Conservation (phyloP, 53 echinoderm and acorn worm genomes). For the Hippasteria phrygiana region DNA sequence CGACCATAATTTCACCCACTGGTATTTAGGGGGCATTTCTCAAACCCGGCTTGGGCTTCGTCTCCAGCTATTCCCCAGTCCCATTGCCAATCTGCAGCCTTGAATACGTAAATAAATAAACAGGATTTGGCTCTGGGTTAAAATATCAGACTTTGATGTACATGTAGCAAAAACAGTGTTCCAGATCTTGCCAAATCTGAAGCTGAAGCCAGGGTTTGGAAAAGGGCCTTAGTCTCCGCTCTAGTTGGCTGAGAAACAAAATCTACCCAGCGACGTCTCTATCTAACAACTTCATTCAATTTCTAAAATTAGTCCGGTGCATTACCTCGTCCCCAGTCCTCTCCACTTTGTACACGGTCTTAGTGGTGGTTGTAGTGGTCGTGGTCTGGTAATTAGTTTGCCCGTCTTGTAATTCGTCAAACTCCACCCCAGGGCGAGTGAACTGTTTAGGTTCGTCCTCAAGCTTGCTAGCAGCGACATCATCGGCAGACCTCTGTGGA, state of each 20-base stretch:
- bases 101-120: too few relatives aligned
- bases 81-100: too few relatives aligned
- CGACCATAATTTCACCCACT: too few relatives aligned
- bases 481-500: conserved; percentile 73
- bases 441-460: conserved; percentile 46
- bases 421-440: conserved; percentile 54
- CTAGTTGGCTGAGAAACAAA: too few relatives aligned
- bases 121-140: too few relatives aligned
- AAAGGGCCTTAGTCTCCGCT: neutral
- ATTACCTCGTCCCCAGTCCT: conserved; percentile 77
- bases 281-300: too few relatives aligned
- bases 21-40: too few relatives aligned
- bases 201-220: neutral
- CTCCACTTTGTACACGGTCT: conserved; percentile 84
- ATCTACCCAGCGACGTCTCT: too few relatives aligned
- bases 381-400: conserved; percentile 85
- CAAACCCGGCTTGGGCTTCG: too few relatives aligned
- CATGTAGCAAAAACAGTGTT: too few relatives aligned
- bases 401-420: neutral
- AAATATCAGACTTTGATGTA: too few relatives aligned
- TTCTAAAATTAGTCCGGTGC: neutral
- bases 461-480: conserved; percentile 62
- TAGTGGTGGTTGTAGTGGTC: conserved; percentile 94
- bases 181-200: neutral
- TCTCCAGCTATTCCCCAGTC: too few relatives aligned